Percentiles rank a stretch among this genome's conserved stretches.
phyloP scores from a whole-genome alignment of 2,113 vertebrate genomes.

The Pachyramphus minor region DNA sequence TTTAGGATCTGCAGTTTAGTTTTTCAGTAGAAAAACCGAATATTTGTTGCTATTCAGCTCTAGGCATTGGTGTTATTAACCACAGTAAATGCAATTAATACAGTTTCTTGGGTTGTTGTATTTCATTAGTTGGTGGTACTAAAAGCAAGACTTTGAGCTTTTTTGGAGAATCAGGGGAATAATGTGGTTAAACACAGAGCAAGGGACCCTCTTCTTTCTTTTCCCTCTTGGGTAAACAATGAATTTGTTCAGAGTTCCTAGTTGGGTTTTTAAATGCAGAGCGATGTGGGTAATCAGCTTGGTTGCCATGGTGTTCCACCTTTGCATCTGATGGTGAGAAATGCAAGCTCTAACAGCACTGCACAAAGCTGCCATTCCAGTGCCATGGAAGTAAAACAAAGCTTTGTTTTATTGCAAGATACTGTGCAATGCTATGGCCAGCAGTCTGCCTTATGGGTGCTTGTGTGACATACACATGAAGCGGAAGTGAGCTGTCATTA shows the following conservation, averaged over 20 bases:
- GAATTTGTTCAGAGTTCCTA: background rate
- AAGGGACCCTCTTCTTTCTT: background rate
- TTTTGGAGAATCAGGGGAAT: background rate
- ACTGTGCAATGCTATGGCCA: background rate
- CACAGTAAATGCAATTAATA: background rate
- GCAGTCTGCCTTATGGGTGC: background rate
- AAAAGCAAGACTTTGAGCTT: background rate
- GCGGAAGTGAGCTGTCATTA: background rate
- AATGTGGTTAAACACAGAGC: background rate
- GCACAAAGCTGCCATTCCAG: background rate
- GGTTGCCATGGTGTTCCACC: slow-evolving; percentile 31
- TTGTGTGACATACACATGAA: background rate
- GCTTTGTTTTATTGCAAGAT: background rate
- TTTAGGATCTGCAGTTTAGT: background rate
- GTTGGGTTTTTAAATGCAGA: background rate
- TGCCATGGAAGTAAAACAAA: background rate
- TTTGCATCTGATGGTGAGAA: background rate
- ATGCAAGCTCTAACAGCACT: background rate
- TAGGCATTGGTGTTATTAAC: background rate
- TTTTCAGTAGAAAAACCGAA: background rate
- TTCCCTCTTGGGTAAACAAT: background rate
- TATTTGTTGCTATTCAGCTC: background rate
- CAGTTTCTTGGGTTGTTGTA: background rate
- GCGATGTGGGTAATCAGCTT: background rate
- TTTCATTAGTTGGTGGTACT: background rate